Base-by-base conservation (phyloP, 2,113 vertebrate species). In the Oriolus oriolus region DNA sequence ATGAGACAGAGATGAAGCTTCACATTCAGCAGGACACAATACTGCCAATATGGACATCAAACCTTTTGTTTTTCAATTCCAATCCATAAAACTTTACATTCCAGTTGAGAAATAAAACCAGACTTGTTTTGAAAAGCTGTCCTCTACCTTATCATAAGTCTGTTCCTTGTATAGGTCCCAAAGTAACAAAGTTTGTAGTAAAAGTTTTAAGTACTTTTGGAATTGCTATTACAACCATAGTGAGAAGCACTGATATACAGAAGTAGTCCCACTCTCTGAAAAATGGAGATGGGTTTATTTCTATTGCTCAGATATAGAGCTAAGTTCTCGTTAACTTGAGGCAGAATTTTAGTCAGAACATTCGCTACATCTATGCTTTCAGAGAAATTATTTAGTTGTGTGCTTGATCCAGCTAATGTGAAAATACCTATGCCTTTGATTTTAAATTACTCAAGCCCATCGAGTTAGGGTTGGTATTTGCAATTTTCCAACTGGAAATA, bases 161-260 rank as follows among this genome's bases (percentile, higher is more conserved):
- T 86, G 22, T 27, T 94, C 17, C n/a, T 79, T 85, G 28, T 73
- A 79, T 88, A 54, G 26, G 63, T 85, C 85, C 66, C 90, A 83
- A 76, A 88, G 66, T 45, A 88, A 10, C 14, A 50, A 83, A 97
- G 59, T 88, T 92, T 92, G 45, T 27, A 83, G 50, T 75, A 75
- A 75, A 96, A 94, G 69, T 96, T 96, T 78, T 78, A 93, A 96
- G 90, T 61, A 64, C n/a, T 95, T 95, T 69, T 85, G 37, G 57
- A 92, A 90, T 77, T 86, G n/a, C 15, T 87, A 7, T 73, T 71
- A 33, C n/a, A 88, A 45, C 23, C 28, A 44, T 21, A 45, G 16
- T 42, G 53, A 94, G 37, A 75, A 93, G 41, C 8, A 30, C 9
- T n/a, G 31, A 60, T 24, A 21, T 23, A 69, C 10, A 53, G 35